Base-by-base conservation (phyloP, 1,140 invertebrate genomes). In the Hermetia illucens region DNA sequence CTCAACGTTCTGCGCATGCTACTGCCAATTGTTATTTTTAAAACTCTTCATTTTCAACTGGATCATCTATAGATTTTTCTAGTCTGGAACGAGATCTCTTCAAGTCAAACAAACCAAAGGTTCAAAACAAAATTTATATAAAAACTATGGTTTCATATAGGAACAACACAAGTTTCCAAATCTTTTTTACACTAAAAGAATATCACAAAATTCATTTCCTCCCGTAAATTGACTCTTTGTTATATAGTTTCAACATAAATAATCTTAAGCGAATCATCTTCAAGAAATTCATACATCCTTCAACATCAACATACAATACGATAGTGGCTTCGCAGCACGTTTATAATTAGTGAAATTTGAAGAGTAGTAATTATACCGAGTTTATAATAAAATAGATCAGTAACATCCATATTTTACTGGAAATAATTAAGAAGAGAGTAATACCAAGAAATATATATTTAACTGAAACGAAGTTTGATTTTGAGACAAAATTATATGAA, bases 351-450 rank as follows among this genome's bases (percentile, higher is more conserved):
- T n/a, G n/a, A n/a, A n/a, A n/a, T n/a, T n/a, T n/a, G n/a, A n/a
- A n/a, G n/a, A n/a, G n/a, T n/a, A n/a, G n/a, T n/a, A n/a, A n/a
- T n/a, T n/a, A n/a, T n/a, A n/a, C n/a, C n/a, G n/a, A n/a, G n/a
- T n/a, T n/a, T n/a, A n/a, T n/a, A n/a, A 27, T 27, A 27, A 27
- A 27, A 27, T 27, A 27, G 24, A 27, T n/a, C n/a, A n/a, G n/a
- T n/a, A n/a, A n/a, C n/a, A n/a, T n/a, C n/a, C n/a, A n/a, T n/a
- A n/a, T n/a, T n/a, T 13, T 27, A 13, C 24, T 9, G 8, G 8
- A 27, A 27, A 27, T 27, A 27, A 27, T 27, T 27, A 27, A 27
- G 8, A 27, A 27, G n/a, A n/a, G n/a, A n/a, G n/a, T n/a, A n/a
- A n/a, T n/a, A 27, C 24, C 8, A 13, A 27, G 24, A 27, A 8